phyloP scores from a whole-genome alignment of 2,113 vertebrate species.

The Tragelaphus imberbis region DNA sequence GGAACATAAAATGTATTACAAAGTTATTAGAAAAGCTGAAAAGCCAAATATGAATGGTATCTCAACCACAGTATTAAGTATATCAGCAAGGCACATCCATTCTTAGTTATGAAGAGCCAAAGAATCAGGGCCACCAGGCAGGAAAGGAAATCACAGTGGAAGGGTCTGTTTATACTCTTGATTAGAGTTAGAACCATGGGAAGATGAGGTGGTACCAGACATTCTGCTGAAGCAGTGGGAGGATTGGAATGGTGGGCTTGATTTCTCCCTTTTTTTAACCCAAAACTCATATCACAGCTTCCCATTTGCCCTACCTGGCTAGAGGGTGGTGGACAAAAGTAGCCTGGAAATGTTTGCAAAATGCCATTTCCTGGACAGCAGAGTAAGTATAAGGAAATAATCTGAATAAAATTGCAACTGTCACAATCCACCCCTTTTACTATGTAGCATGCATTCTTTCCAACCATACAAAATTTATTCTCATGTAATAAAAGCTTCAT shows the following conservation, averaged over 20 bases:
- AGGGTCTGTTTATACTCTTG: neutral
- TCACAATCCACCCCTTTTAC: neutral
- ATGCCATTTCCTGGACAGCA: neutral
- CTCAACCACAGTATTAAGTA: neutral
- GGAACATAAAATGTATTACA: neutral
- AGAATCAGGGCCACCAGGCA: neutral
- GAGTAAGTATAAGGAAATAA: neutral
- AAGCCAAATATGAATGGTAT: neutral
- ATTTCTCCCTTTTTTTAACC: neutral
- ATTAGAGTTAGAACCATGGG: neutral
- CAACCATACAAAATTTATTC: neutral
- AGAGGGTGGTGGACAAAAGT: neutral
- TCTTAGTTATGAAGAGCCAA: neutral
- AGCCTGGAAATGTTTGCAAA: neutral
- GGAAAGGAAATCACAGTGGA: neutral
- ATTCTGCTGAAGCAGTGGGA: neutral
- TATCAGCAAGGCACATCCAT: neutral
- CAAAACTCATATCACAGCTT: neutral
- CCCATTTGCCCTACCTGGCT: neutral
- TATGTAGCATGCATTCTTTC: neutral
- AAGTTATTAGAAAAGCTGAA: neutral
- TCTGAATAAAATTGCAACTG: neutral
- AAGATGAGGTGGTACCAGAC: neutral
- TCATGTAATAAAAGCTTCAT: neutral
- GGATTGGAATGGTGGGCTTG: neutral